Evolutionary conservation across 2,797 vertebrate genomes (phyloP), one percentile per base, ranked within the genome.

Genomic region (Gephyroberyx darwinii): DNA sequence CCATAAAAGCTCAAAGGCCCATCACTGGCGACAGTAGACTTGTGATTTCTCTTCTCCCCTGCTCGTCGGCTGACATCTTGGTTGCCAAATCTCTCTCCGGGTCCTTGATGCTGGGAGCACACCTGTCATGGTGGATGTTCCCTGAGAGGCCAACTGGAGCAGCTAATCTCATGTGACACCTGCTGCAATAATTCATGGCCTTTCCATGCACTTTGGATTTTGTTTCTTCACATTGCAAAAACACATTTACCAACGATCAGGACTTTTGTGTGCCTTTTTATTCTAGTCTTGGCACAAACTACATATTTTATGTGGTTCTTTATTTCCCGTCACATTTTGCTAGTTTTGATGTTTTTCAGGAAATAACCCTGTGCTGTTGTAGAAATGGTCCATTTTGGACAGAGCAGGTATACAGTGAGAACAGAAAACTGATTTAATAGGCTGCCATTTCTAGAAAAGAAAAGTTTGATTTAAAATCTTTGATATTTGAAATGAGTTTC

Each of bases 121-220:
- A 92, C 92, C 90, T 92, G 92, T 94, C 92, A 91, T 77, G 86
- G 86, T 89, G 80, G 72, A 89, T 89, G 91, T 91, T 91, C 87
- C 88, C 89, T 81, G 78, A 88, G 86, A 88, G 84, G 85, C 85
- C 88, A 91, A 92, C 84, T 89, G 82, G 88, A 91, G 92, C 89
- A 82, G 84, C 83, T 93, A 90, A 93, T 93, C 88, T 87, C 66
- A 78, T 69, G 72, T 81, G 92, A 93, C 89, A 90, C 87, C 80
- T 86, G 88, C 90, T 89, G 91, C 77, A 92, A 93, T 93, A 92
- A 92, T 92, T 92, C 85, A 91, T 91, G 82, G 84, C 83, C 88
- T 85, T 86, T 78, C 80, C 74, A 61, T 86, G 84, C 86, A 81
- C 87, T 84, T 83, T 75, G 69, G 84, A 84, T 87, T 86, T 84